Conservation (phyloP, 2,113 vertebrate species). For the Triplophysa dalaica region DNA sequence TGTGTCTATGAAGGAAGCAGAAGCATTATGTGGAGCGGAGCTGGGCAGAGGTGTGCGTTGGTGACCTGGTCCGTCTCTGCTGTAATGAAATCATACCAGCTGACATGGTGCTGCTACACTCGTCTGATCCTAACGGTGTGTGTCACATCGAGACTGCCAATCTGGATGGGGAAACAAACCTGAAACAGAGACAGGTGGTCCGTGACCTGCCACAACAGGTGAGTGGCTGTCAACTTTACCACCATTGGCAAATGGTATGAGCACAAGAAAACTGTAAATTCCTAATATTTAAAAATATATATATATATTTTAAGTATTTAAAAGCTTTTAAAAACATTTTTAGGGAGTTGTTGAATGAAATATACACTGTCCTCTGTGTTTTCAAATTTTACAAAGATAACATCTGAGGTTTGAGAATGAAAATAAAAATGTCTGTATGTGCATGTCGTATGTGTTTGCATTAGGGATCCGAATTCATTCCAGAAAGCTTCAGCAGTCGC, state of each 20-base stretch:
- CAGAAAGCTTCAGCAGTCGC: constrained; percentile 81
- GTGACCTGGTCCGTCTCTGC: constrained; percentile 86
- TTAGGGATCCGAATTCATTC: constrained; percentile 82
- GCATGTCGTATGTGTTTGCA: constrained; percentile 41
- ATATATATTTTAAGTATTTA: too few relatives aligned
- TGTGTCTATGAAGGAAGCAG: constrained; percentile 72
- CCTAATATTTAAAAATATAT: background rate
- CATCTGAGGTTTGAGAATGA: background rate
- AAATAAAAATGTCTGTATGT: background rate
- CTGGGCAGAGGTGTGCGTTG: constrained; percentile 90
- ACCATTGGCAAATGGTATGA: too few relatives aligned
- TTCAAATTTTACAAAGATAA: too few relatives aligned
- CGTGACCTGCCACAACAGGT: constrained; percentile 80
- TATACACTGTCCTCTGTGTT: too few relatives aligned
- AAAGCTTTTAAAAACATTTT: too few relatives aligned
- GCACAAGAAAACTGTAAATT: background rate
- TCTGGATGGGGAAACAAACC: constrained; percentile 92
- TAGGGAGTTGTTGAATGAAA: too few relatives aligned
- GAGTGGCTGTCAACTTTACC: background rate
- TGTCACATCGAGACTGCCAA: constrained; percentile 92
- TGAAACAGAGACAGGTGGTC: constrained; percentile 92
- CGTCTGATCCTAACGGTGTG: constrained; percentile 85
- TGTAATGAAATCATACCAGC: constrained; percentile 92
- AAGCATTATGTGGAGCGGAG: constrained; percentile 74
- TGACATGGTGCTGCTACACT: constrained; percentile 88